Base-by-base conservation (phyloP, 1,140 invertebrate genomes). In the Arion vulgaris region DNA sequence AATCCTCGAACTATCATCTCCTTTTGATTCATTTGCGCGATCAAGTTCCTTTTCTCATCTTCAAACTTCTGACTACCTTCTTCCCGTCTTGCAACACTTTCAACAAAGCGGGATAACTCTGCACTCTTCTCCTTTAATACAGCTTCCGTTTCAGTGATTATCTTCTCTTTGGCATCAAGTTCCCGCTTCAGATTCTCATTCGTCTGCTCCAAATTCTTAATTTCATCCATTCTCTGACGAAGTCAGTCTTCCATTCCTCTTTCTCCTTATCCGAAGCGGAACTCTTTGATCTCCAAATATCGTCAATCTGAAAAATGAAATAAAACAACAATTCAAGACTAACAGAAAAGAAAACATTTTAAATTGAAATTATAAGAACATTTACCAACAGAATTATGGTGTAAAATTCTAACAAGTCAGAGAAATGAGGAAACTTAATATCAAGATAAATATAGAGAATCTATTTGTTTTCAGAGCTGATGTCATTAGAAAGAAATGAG, bases 251-350 rank as follows among this genome's bases (percentile, higher is more conserved):
- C 86, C 53, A 49, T 1, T 26, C 68, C 23, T 84, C 66, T 51
- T 82, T 86, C 53, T 88, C 87, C 66, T 83, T 82, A 49, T 89
- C 88, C 1, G 85, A 83, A 36, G 88, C 86, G 4, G 85, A 53
- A 69, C 85, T 89, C 71, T 90, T 90, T 19, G 88, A 88, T 81
- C 83, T 84, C 89, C 88, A 90, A 41, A 88, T 88, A 68, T 89
- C 89, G 72, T 89, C 88, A 0, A 88, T 78, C 89, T 90, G 74
- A 38, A 85, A 38, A 13, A 78, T 11, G 19, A 57, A 57, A 57
- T 15, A 23, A 57, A 23, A 57, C 2, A 57, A n/a, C 9, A 49
- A 49, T 49, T 11, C 19, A 19, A 9, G 9, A 49, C 9, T 49
- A 49, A 49, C 45, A 49, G 45, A 49, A 49, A 9, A 49, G 9